Evolutionary conservation across 2,797 vertebrate species (phyloP).

Genomic region (Lates japonicus): DNA sequence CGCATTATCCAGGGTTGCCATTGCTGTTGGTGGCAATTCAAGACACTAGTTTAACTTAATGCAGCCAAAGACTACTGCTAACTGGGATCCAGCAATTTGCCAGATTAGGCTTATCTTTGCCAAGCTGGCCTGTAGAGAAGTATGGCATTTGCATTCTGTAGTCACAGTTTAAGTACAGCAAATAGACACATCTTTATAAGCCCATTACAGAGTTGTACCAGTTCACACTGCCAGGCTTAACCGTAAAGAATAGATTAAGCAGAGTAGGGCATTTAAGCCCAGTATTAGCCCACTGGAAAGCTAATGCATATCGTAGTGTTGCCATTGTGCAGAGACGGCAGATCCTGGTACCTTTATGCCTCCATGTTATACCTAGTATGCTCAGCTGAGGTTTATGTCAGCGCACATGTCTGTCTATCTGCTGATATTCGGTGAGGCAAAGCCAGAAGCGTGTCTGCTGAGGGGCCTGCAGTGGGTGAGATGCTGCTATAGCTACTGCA

Average conservation of each 20-base stretch:
- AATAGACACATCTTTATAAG: constrained; percentile 53
- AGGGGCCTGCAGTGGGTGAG: constrained; percentile 31
- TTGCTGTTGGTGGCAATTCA: constrained; percentile 24
- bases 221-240: constrained; percentile 62
- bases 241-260: constrained; percentile 73
- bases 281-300: constrained; percentile 60
- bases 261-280: constrained; percentile 68
- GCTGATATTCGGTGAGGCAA: constrained; percentile 56
- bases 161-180: constrained; percentile 19
- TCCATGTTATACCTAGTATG: constrained; percentile 57
- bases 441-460: constrained; percentile 46
- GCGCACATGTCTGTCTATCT: constrained; percentile 62
- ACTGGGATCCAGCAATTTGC: constrained; percentile 2
- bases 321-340: constrained; percentile 66
- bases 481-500: constrained; percentile 21
- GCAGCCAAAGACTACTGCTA: too few relatives aligned
- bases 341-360: constrained; percentile 67
- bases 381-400: constrained; percentile 70
- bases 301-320: constrained; percentile 59
- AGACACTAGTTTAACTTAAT: neutral
- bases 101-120: constrained; percentile 33
- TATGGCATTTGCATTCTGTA: constrained; percentile 27
- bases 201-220: constrained; percentile 59
- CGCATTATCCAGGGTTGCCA: constrained; percentile 17
- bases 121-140: constrained; percentile 24